A percentile compares a stretch with the other conserved stretches of the same genome.
Conservation (phyloP, 2,113 vertebrate genomes). For the Sinocyclocheilus grahami region DNA sequence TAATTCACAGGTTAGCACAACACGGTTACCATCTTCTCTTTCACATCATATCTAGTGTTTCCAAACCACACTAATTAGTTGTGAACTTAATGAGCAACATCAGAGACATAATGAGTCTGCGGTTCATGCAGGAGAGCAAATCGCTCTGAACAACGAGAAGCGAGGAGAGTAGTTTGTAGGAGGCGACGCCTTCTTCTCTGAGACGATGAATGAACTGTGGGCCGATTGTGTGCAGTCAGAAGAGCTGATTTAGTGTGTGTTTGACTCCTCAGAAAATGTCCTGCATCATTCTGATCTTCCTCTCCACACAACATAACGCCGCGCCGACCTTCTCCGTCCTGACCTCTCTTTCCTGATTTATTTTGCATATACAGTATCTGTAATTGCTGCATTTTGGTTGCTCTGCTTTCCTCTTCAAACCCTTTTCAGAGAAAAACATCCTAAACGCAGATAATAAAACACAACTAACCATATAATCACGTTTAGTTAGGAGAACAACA, state of each 20-base stretch:
- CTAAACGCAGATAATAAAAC: background rate
- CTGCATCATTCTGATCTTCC: background rate
- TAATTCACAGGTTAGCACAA: background rate
- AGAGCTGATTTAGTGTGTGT: background rate
- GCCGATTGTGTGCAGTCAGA: background rate
- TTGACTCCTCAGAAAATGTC: background rate
- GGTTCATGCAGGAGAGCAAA: background rate
- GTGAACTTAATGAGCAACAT: background rate
- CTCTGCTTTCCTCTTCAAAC: background rate
- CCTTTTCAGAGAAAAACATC: background rate
- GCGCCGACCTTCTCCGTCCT: background rate
- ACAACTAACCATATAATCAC: background rate
- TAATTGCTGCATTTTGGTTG: background rate
- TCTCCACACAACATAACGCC: background rate
- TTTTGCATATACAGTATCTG: conserved; percentile 19
- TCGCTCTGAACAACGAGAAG: background rate
- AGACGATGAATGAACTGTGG: background rate
- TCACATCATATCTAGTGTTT: background rate
- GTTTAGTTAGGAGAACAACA: background rate
- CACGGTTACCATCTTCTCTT: background rate
- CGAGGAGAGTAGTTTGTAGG: background rate
- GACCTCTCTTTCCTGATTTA: background rate
- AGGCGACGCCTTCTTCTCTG: background rate
- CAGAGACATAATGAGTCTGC: background rate
- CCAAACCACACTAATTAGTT: background rate